Evolutionary conservation across 2,797 vertebrate genomes (phyloP).

Genomic region (Leuciscus waleckii): DNA sequence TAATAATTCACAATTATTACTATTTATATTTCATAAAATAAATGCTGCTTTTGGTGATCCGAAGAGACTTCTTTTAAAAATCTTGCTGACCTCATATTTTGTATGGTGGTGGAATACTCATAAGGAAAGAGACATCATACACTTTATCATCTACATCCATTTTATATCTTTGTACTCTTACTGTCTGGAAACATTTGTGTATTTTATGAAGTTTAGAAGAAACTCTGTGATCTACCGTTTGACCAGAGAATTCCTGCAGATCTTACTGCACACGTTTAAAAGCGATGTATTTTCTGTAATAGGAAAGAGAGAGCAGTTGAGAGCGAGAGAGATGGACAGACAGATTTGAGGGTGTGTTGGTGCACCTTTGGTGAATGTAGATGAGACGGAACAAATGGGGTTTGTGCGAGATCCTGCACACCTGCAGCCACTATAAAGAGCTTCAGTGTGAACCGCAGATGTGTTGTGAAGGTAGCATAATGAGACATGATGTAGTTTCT

Average conservation of each 20-base stretch:
- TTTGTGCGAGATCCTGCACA: constrained; percentile 74
- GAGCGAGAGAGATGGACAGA: constrained; percentile 53
- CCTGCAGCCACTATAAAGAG: constrained; percentile 76
- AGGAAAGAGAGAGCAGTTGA: neutral
- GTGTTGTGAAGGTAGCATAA: neutral
- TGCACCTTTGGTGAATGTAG: constrained; percentile 69
- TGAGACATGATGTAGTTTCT: neutral
- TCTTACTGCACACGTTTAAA: neutral
- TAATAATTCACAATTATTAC: neutral
- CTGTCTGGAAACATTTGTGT: neutral
- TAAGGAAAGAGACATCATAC: neutral
- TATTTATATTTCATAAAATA: no score
- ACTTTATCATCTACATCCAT: neutral
- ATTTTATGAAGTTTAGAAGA: neutral
- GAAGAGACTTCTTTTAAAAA: neutral
- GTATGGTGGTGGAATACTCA: neutral
- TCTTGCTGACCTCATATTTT: neutral
- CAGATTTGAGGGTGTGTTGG: constrained; percentile 25
- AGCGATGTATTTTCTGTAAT: neutral
- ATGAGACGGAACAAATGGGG: constrained; percentile 76
- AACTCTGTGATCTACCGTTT: neutral
- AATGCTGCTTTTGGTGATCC: neutral
- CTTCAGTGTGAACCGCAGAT: constrained; percentile 63
- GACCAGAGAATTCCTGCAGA: neutral
- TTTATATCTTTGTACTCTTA: neutral